Evolutionary conservation across 2,888 invertebrate species (phyloP).

Genomic region (Drosophila melanocephala): DNA sequence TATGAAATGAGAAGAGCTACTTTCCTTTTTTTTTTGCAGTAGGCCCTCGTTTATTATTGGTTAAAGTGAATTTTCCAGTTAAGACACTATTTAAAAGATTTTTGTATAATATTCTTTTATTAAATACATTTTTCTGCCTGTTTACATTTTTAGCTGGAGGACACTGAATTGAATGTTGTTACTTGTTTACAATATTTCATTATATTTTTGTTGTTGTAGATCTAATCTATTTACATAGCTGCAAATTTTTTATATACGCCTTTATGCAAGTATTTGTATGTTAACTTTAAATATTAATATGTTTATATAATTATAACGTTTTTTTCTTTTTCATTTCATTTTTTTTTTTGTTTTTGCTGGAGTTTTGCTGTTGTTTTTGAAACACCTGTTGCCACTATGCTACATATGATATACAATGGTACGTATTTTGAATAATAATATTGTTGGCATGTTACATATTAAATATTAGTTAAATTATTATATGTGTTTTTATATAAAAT

Average conservation of each 20-base stretch:
- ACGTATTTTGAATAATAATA: conserved; percentile 55
- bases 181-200: conserved; percentile 57
- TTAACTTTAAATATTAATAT: conserved; percentile 35
- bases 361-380: conserved; percentile 66
- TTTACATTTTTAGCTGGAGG: conserved; percentile 77
- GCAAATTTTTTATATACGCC: conserved; percentile 54
- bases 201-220: conserved; percentile 37
- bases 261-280: conserved; percentile 29
- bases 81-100: conserved; percentile 3
- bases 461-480: conserved; percentile 39
- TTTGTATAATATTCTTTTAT: conserved; percentile 59
- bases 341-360: conserved; percentile 16
- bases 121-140: conserved; percentile 68
- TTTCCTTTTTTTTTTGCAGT: conserved; percentile 15
- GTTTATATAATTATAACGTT: conserved; percentile 37
- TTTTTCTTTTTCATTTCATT: conserved; percentile 1
- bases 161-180: conserved; percentile 77
- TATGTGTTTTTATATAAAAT: conserved; percentile 54
- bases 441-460: conserved; percentile 53
- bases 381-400: conserved; percentile 72
- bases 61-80: background rate
- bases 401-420: conserved; percentile 58
- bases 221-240: conserved; percentile 71
- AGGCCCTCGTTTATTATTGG: background rate
- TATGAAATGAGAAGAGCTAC: conserved; percentile 4